Conservation (phyloP, 2,888 invertebrate species). For the Laothoe populi region DNA sequence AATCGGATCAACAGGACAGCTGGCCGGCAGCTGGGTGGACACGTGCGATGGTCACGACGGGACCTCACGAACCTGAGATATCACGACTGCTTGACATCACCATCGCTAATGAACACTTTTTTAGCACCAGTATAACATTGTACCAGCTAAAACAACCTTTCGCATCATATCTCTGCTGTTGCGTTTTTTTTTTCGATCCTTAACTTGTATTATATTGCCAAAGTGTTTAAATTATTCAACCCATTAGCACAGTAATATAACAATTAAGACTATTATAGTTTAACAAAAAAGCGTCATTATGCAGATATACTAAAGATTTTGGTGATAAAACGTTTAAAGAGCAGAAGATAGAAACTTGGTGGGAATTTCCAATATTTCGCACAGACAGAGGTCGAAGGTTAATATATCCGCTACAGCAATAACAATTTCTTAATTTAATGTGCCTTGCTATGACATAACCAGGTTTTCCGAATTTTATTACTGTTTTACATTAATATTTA, state of each 20-base stretch:
- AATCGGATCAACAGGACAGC: constrained; percentile 52
- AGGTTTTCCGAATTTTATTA: neutral
- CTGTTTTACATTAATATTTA: neutral
- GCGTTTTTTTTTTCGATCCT: neutral
- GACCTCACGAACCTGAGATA: constrained; percentile 59
- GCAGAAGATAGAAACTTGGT: constrained; percentile 14
- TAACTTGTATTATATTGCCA: neutral
- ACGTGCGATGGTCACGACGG: constrained; percentile 77
- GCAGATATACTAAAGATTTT: neutral
- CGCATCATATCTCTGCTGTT: neutral
- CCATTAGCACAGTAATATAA: neutral
- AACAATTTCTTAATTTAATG: neutral
- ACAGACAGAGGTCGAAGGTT: constrained; percentile 56
- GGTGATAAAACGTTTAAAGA: neutral
- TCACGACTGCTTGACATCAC: constrained; percentile 51
- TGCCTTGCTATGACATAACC: neutral
- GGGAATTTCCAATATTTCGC: constrained; percentile 36
- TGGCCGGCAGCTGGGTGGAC: constrained; percentile 53
- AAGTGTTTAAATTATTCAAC: constrained; percentile 10
- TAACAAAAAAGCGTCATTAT: neutral
- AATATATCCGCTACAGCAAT: neutral
- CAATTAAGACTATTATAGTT: neutral
- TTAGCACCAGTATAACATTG: constrained; percentile 6
- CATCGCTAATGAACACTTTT: constrained; percentile 23
- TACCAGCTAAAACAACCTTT: neutral